Evolutionary conservation across 2,113 vertebrate genomes (phyloP), one percentile per base, ranked within the genome.

Genomic region (Mungos mungo): DNA sequence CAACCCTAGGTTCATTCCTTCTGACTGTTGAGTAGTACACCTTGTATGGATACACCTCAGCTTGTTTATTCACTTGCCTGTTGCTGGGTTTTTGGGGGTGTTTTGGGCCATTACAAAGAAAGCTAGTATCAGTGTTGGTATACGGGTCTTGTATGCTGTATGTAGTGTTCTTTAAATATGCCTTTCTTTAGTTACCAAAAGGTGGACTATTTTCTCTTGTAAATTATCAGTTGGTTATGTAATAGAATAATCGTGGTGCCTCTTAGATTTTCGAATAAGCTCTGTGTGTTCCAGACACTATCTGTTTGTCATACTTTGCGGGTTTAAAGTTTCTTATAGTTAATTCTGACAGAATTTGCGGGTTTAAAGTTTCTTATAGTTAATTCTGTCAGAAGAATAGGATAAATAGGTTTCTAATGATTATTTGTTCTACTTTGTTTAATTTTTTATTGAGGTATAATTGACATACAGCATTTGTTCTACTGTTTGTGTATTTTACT

Each of bases 71-170:
- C 21, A 60, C 52, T 96, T 38, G 38, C 45, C 31, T 68, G 7
- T 63, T 89, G 72, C 38, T 77, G 66, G 85, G 35, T 79, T 35
- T 88, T 85, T 88, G 57, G n/a, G n/a, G 35, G 92, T 86, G 60
- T 80, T 88, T 96, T 88, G 79, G 47, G 18, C 71, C 87, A 41
- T 93, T 93, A 81, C 18, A 96, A 71, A 88, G 91, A 80, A 95
- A 94, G 54, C 47, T 74, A 5, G 21, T 57, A 4, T 85, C 69
- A 84, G 71, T 29, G 65, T 25, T 65, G 77, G 85, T 69, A 23
- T 77, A 31, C 6, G 79, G 23, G 47, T 21, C 65, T 71, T 71
- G 19, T 94, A 16, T 85, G 77, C 93, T 91, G 11, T 65, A 71
- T 86, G 5, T 21, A 68, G 16, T 91, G 65, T 72, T 54, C 72